Evolutionary conservation across 2,113 vertebrate species (phyloP).

Genomic region (Philantomba maxwellii): DNA sequence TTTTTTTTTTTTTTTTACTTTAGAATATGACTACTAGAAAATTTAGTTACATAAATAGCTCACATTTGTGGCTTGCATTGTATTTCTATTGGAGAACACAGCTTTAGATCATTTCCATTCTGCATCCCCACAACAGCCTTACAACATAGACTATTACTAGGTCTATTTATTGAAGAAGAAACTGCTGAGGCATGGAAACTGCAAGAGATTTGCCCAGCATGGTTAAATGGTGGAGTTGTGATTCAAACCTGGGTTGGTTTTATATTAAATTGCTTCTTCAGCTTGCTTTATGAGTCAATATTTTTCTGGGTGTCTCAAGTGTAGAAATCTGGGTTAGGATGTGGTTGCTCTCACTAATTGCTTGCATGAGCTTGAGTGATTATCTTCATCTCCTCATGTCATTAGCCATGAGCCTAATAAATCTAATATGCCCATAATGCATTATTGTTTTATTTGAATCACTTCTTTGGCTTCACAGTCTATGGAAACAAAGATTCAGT

Average conservation of each 20-base stretch:
- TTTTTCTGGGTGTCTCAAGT: background rate
- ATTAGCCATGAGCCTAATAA: background rate
- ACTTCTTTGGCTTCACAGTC: background rate
- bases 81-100: background rate
- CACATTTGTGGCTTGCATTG: background rate
- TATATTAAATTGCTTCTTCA: background rate
- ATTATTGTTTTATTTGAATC: background rate
- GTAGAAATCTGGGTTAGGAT: background rate
- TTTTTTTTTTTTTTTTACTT: background rate
- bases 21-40: background rate
- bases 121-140: background rate
- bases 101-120: background rate
- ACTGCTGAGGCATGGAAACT: background rate
- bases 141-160: background rate
- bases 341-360: background rate
- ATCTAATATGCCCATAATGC: background rate
- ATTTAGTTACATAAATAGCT: background rate
- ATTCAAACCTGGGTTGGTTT: background rate
- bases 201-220: background rate
- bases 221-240: background rate
- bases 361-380: background rate
- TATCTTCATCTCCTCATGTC: background rate
- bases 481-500: background rate
- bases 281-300: background rate
- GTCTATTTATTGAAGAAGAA: background rate